These are phyloP conservation scores for Nestor notabilis DNA, from an alignment of 2,113 vertebrate genomes.

Conservation along the genomic window DNA sequence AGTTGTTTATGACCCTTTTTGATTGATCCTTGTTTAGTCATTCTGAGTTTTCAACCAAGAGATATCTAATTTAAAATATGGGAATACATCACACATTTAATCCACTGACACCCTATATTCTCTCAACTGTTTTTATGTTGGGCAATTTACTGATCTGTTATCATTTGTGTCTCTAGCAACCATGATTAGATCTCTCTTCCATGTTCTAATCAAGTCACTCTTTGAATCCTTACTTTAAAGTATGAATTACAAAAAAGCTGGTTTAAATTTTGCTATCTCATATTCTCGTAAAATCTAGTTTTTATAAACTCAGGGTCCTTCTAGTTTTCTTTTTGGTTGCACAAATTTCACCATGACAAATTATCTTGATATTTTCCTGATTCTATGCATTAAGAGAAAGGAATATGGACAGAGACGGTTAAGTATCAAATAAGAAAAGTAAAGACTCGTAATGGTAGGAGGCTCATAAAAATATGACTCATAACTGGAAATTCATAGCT, in stretches of 20 bases:
- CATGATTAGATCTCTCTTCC: not conserved
- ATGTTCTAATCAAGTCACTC: not conserved
- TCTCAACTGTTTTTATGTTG: not conserved
- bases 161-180: not conserved
- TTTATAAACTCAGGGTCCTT: not conserved
- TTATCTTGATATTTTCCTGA: not conserved
- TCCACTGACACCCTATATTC: not conserved
- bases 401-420: not conserved
- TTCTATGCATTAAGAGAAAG: not conserved
- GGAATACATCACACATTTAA: not conserved
- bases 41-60: not conserved
- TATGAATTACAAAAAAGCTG: not conserved
- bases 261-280: not conserved
- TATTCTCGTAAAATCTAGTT: not conserved
- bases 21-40: not conserved
- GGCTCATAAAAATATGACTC: not conserved
- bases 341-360: not conserved
- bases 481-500: not conserved
- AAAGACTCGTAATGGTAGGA: not conserved
- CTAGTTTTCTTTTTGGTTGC: not conserved
- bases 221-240: not conserved
- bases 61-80: not conserved
- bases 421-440: not conserved
- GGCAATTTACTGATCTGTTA: not conserved
- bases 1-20: not conserved